Evolutionary conservation across 2,888 invertebrate genomes (phyloP), one percentile per base, ranked within the genome.

Genomic region (Trichacis sp.): DNA sequence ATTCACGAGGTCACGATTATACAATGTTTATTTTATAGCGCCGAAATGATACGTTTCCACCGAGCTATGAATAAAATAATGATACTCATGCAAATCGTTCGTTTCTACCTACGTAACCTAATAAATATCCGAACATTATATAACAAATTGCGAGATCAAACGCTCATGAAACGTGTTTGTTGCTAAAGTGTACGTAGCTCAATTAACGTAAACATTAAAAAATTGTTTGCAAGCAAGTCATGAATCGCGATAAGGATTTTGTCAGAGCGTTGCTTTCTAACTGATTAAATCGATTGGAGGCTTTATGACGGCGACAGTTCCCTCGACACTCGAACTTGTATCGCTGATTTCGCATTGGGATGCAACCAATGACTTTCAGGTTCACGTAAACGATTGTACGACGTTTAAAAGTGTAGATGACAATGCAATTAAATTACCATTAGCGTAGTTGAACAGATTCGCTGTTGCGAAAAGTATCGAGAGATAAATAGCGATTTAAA

Each of bases 361-460:
- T 40, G 63, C 49, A 60, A 53, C 45, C 58, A 49, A 55, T 51
- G 56, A 70, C 69, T 72, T n/a, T 73, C 57, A 68, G 64, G 55
- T 64, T 55, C 58, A 64, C 57, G 61, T 69, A 56, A 69, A 65
- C 50, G 69, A 72, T 70, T 65, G 8, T 8, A 8, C 70, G 73
- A 69, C 71, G 74, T 71, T 70, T 70, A 64, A 58, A 63, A 57
- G 60, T 71, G 68, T 64, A 61, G 70, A 68, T 71, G 70, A 70
- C 75, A 73, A 77, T 73, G 72, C 77, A 78, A 79, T 79, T 75
- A 77, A 72, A 71, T 73, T 65, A 73, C 72, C 71, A 77, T 78
- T 77, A 79, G 68, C 73, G 72, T 49, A 68, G 72, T 62, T 64
- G 71, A 74, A 69, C 75, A 70, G 75, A 72, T 68, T 70, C 60